A percentile compares a stretch with the other conserved stretches of the same genome.
phyloP scores from a whole-genome alignment of 2,797 vertebrate genomes.

The Melanotaenia pygmaea region DNA sequence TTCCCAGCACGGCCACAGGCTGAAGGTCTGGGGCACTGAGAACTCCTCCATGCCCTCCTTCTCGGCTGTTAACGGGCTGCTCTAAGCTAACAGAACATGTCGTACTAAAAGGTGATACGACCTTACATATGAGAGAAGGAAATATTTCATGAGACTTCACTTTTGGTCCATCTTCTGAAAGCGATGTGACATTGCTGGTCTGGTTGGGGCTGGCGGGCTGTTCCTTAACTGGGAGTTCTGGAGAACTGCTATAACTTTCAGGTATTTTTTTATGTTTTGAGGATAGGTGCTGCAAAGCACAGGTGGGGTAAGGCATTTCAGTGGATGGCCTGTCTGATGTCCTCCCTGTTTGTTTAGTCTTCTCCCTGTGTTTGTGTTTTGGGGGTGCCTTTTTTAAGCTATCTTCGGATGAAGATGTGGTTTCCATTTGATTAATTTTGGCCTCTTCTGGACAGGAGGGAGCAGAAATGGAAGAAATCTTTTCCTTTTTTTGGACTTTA shows the following conservation, averaged over 20 bases:
- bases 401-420: slow-evolving; percentile 10
- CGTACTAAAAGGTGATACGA: slow-evolving; percentile 56
- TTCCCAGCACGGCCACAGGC: slow-evolving; percentile 78
- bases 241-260: slow-evolving; percentile 40
- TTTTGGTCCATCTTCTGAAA: slow-evolving; percentile 24
- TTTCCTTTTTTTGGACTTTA: slow-evolving; percentile 38
- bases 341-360: slow-evolving; percentile 49
- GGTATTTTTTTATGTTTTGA: slow-evolving; percentile 48
- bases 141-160: slow-evolving; percentile 32
- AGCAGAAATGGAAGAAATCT: slow-evolving; percentile 11
- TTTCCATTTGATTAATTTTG: slow-evolving; percentile 32
- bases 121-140: slow-evolving; percentile 56
- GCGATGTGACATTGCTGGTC: slow-evolving; percentile 23
- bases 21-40: slow-evolving; percentile 83
- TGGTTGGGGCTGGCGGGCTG: slow-evolving; percentile 9
- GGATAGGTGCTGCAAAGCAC: slow-evolving; percentile 56
- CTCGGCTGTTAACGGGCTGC: slow-evolving; percentile 33
- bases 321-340: slow-evolving; percentile 17
- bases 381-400: slow-evolving; percentile 25
- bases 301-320: slow-evolving; percentile 39
- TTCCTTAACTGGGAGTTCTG: slow-evolving; percentile 35
- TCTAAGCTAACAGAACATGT: slow-evolving; percentile 36
- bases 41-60: slow-evolving; percentile 62
- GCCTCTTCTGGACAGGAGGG: slow-evolving; percentile 33
- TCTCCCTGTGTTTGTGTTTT: slow-evolving; percentile 70